These are phyloP conservation scores for Cryptus viduatorius DNA, from an alignment of 2,888 invertebrate genomes.

Conservation along the genomic window DNA sequence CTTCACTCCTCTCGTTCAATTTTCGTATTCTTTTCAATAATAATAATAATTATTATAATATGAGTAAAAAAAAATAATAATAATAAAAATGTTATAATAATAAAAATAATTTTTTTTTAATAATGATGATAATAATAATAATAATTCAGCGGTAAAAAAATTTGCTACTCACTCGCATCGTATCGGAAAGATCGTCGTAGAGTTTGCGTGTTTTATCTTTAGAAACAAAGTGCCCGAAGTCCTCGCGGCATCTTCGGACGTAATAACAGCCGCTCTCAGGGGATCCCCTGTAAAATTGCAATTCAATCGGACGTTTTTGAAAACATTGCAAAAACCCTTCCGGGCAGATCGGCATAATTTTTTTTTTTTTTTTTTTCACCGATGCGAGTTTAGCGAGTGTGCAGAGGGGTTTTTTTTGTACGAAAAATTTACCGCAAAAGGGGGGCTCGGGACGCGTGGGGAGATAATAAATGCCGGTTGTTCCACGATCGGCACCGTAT, in stretches of 20 bases:
- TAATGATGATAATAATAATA: too few relatives aligned
- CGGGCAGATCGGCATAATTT: background rate
- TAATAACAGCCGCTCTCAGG: conserved; percentile 85
- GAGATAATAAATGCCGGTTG: conserved; percentile 86
- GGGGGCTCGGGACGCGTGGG: conserved; percentile 85
- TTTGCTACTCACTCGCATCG: conserved; percentile 85
- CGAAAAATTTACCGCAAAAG: conserved; percentile 86
- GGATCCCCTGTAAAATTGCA: conserved; percentile 85
- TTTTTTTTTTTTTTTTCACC: conserved; percentile 20
- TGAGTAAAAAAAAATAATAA: too few relatives aligned
- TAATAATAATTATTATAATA: too few relatives aligned
- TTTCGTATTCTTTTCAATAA: conserved; percentile 68
- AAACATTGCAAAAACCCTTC: background rate
- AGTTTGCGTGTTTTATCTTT: conserved; percentile 83
- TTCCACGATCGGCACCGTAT: conserved; percentile 79
- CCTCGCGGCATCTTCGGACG: conserved; percentile 84
- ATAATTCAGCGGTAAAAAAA: conserved; percentile 39
- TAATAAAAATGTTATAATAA: background rate
- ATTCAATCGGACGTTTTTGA: conserved; percentile 6
- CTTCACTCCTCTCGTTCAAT: conserved; percentile 73
- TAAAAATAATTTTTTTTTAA: too few relatives aligned
- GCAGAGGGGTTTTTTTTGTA: background rate
- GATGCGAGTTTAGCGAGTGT: background rate
- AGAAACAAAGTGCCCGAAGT: conserved; percentile 85
- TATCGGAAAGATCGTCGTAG: conserved; percentile 84